Conservation (phyloP, 2,888 invertebrate species). For the Aplocera efformata region DNA sequence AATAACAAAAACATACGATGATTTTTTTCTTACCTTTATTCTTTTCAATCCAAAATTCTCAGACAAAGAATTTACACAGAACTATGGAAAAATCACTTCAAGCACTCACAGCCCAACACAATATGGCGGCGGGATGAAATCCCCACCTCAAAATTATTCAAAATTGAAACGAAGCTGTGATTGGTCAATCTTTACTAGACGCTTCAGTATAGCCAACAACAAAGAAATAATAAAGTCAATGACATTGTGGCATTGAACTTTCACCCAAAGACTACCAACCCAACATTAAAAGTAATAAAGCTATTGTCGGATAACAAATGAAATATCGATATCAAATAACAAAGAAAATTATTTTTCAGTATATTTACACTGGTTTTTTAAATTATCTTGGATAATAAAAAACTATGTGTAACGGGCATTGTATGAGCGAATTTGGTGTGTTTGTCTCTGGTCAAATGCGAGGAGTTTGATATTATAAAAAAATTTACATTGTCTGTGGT, state of each 20-base stretch:
- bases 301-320: too few relatives aligned
- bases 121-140: constrained; percentile 76
- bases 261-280: constrained; percentile 32
- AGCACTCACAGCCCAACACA: constrained; percentile 77
- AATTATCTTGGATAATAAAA: too few relatives aligned
- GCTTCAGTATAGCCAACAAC: constrained; percentile 60
- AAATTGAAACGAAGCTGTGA: constrained; percentile 61
- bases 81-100: constrained; percentile 61
- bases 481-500: constrained; percentile 47
- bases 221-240: constrained; percentile 27
- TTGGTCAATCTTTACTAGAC: constrained; percentile 61
- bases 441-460: neutral
- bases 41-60: constrained; percentile 66
- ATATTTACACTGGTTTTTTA: too few relatives aligned
- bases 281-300: constrained; percentile 9
- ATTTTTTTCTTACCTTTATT: constrained; percentile 60
- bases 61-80: constrained; percentile 69
- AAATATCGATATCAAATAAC: too few relatives aligned
- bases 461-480: neutral
- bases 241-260: constrained; percentile 31
- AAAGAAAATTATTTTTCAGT: too few relatives aligned
- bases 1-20: constrained; percentile 66
- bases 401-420: too few relatives aligned
- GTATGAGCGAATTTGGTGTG: too few relatives aligned
- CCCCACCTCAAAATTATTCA: constrained; percentile 74